Evolutionary conservation across 2,888 invertebrate genomes (phyloP).

Genomic region (Salpingus planirostris): DNA sequence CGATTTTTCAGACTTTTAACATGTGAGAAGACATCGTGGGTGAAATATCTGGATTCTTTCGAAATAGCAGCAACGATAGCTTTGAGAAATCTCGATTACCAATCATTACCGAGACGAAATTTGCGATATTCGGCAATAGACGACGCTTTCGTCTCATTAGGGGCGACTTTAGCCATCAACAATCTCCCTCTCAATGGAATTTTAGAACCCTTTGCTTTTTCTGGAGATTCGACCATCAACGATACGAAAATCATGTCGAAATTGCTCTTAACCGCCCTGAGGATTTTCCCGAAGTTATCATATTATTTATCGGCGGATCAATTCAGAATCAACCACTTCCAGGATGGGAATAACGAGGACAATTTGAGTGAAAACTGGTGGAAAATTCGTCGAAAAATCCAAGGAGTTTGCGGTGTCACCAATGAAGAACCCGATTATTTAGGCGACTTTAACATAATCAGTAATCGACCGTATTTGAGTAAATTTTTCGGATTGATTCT

Average conservation of each 20-base stretch:
- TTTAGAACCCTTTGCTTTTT: too few relatives aligned
- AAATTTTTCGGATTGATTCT: slow-evolving; percentile 49
- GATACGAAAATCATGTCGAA: slow-evolving; percentile 45
- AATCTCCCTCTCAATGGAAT: slow-evolving; percentile 42
- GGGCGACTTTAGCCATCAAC: slow-evolving; percentile 46
- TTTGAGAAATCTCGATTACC: slow-evolving; percentile 27
- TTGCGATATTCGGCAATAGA: slow-evolving; percentile 42
- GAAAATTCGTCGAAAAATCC: slow-evolving; percentile 39
- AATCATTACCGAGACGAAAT: slow-evolving; percentile 19
- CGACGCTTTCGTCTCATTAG: slow-evolving; percentile 47
- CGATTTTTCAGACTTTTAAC: slow-evolving; percentile 33
- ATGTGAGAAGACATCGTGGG: slow-evolving; percentile 47
- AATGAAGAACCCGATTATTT: slow-evolving; percentile 45
- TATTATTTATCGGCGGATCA: slow-evolving; percentile 49
- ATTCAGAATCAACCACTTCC: slow-evolving; percentile 40
- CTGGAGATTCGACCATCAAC: slow-evolving; percentile 28
- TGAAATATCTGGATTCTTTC: slow-evolving; percentile 47
- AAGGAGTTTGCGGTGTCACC: slow-evolving; percentile 40
- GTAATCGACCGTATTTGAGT: slow-evolving; percentile 49
- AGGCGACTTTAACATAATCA: slow-evolving; percentile 41
- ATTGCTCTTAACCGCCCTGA: slow-evolving; percentile 47
- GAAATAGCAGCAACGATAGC: slow-evolving; percentile 44
- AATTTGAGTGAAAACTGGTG: slow-evolving; percentile 41
- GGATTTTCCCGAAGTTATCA: slow-evolving; percentile 49
- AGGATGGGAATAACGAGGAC: slow-evolving; percentile 3